Evolutionary conservation across 2,888 invertebrate genomes (phyloP).

Genomic region (Heliconius ismenius): DNA sequence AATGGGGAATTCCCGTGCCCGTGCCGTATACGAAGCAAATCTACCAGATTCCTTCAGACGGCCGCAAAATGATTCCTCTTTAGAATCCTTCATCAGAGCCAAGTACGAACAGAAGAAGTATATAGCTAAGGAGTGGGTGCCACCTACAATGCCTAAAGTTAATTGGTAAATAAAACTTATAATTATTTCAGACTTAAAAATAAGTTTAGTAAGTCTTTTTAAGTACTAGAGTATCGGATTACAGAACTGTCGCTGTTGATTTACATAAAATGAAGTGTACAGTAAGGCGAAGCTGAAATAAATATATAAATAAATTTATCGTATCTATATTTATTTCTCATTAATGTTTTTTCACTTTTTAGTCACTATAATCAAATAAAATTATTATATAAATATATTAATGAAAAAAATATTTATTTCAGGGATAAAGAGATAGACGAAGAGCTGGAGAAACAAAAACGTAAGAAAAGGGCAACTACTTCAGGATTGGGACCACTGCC

Average conservation of each 20-base stretch:
- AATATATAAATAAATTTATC: no score
- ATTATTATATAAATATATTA: neutral
- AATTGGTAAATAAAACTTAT: slow-evolving; percentile 77
- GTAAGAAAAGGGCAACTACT: slow-evolving; percentile 87
- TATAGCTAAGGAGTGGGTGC: slow-evolving; percentile 98
- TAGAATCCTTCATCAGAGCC: slow-evolving; percentile 97
- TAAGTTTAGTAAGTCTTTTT: no score
- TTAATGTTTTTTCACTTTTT: neutral
- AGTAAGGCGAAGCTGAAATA: no score
- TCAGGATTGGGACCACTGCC: slow-evolving; percentile 78
- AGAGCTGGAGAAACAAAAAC: slow-evolving; percentile 90
- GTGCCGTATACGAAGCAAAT: slow-evolving; percentile 98
- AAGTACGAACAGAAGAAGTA: slow-evolving; percentile 99
- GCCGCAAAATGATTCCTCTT: slow-evolving; percentile 95
- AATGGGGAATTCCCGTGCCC: slow-evolving; percentile 98
- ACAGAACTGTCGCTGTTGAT: no score
- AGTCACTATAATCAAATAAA: neutral
- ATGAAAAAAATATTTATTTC: slow-evolving; percentile 48
- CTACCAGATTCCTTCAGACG: slow-evolving; percentile 97
- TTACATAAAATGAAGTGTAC: no score
- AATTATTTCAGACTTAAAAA: neutral
- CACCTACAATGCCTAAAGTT: slow-evolving; percentile 91
- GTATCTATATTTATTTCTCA: neutral
- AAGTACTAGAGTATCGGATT: no score
- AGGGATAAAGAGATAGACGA: slow-evolving; percentile 95